Base-by-base conservation (phyloP, 2,113 vertebrate genomes). In the Tetraodon nigroviridis region DNA sequence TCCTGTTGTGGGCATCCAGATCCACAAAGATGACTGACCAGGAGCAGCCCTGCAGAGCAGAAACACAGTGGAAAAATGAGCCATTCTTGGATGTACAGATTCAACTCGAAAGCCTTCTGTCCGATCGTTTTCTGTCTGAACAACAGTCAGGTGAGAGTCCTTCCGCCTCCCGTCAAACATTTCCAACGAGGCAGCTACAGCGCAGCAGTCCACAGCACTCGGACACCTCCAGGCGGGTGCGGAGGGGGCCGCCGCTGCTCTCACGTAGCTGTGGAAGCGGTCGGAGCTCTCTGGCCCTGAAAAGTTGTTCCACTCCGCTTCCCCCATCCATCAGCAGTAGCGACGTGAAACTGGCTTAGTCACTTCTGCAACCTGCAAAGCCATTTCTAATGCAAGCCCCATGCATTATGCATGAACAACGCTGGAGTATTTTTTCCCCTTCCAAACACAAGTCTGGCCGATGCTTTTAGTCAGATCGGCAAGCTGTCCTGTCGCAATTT, bases 21-120 rank as follows among this genome's bases (percentile, higher is more conserved):
- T 99, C 97, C 90, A 98, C 97, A 83, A 98, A 99, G 86, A 98
- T 98, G 71, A 98, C 95, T 14, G 96, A 99, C 97, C 96, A 99
- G 0, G 97, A 99, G 77, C 97, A 99, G 67, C 97, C 97, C 97
- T 98, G 85, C 5, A 76, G 84, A 73, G 60, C 49, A 17, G 73
- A 57, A 62, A 46, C 14, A 45, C 44, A 46, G 15, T 46, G 16
- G 14, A 27, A 27, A 27, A 27, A 4, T 27, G 24, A 27, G 24
- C 22, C 22, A 24, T 24, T 24, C 22, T 5, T 24, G 2, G 22
- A 24, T 24, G 2, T 44, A 16, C 42, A 13, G 42, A 15, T 17
- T 0, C 13, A 17, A 46, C n/a, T n/a, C n/a, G n/a, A n/a, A n/a
- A n/a, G n/a, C n/a, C n/a, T n/a, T n/a, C n/a, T n/a, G n/a, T n/a